Base-by-base conservation (phyloP, 2,797 vertebrate genomes). In the Hemitrygon akajei region DNA sequence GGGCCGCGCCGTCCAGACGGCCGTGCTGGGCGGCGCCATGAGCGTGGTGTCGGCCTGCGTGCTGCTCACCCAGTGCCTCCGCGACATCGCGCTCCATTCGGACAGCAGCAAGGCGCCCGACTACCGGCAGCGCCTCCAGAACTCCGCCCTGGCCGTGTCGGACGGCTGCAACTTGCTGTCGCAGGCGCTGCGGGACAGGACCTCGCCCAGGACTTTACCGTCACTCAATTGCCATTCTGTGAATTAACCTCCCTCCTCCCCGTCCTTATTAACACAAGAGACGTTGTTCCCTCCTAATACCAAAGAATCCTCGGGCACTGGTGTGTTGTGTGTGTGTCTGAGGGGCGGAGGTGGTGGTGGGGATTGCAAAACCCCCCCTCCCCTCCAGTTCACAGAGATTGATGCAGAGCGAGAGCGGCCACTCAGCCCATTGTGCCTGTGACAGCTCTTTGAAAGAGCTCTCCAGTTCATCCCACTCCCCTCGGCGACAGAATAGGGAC, bases 11-110 rank as follows among this genome's bases (percentile, higher is more conserved):
- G 98, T 99, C 95, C 98, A 99, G 97, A 99, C 98, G 40, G 99
- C 98, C 37, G 97, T 99, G 94, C 96, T 99, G 93, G 99, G 99
- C 10, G 99, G 99, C 25, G 98, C 98, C 94, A 99, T 99, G 99
- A 99, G 99, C 40, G 99, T 99, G 95, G 99, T 99, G 94, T 99
- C 99, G 0, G 99, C 99, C 95, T 99, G 98, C 63, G 99, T 99
- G 94, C 98, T 99, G 94, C 97, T 99, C 96, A 99, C 98, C 95
- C 98, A 99, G 97, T 98, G 98, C 96, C 99, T 99, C 96, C 97
- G 99, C 97, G 99, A 99, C 95, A 98, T 99, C 66, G 98, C 98
- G 95, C 99, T 98, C 97, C 98, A 98, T 96, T 97, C 98, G 0
- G 98, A 97, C 97, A 98, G 98, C 97, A 96, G 98, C 96, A 99